Percentiles rank a stretch among this genome's conserved stretches.
Conservation (phyloP, 2,113 vertebrate species). For the Sebastes fasciatus region DNA sequence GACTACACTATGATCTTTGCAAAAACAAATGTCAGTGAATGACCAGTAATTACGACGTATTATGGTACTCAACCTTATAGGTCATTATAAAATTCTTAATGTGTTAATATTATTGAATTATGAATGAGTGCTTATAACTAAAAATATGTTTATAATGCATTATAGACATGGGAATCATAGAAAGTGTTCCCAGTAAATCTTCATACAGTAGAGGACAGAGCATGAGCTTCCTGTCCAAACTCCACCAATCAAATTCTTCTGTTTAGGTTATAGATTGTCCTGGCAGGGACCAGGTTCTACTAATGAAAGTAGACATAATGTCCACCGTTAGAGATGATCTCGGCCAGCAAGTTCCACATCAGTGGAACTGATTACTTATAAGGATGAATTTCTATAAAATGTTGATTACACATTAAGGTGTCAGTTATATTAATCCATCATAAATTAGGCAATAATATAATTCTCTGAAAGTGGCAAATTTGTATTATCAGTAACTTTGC, state of each 20-base stretch:
- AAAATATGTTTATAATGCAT: no score
- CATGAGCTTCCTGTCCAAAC: not conserved
- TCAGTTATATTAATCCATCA: not conserved
- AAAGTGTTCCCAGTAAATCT: not conserved
- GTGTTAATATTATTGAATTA: no score
- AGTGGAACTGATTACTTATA: not conserved
- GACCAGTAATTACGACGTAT: no score
- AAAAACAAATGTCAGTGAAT: no score
- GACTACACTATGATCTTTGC: no score
- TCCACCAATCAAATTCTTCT: not conserved
- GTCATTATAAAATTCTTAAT: no score
- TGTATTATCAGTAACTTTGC: not conserved
- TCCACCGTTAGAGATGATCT: not conserved
- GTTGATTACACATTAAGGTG: not conserved
- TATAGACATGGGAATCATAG: no score
- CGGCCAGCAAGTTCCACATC: not conserved
- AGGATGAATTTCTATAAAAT: not conserved
- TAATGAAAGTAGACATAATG: not conserved
- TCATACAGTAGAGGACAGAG: not conserved
- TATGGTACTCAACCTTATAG: no score
- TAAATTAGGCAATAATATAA: not conserved
- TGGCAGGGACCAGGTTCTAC: not conserved
- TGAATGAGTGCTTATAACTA: no score
- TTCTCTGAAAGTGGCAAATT: not conserved
- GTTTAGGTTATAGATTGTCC: not conserved